Evolutionary conservation across 2,797 vertebrate species (phyloP).

Genomic region (Octomys mimax): DNA sequence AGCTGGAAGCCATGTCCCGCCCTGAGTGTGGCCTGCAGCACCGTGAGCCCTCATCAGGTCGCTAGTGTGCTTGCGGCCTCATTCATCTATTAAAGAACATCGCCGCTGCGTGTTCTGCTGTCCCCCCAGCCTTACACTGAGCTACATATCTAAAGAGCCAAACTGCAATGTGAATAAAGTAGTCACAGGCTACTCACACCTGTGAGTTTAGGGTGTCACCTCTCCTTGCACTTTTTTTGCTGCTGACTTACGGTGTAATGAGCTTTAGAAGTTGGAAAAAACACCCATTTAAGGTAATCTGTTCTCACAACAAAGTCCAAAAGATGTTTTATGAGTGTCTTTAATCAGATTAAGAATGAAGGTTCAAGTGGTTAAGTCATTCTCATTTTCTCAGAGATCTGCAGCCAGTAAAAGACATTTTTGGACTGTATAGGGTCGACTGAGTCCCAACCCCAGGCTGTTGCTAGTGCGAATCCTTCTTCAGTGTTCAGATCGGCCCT

Average conservation of each 20-base stretch:
- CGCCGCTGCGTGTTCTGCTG: rapidly evolving
- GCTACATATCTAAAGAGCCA: not conserved
- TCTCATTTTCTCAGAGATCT: not conserved
- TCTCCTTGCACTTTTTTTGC: not conserved
- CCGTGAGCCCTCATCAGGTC: not conserved
- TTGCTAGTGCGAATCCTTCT: not conserved
- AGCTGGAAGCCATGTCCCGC: rapidly evolving
- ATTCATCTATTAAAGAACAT: not conserved
- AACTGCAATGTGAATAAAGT: not conserved
- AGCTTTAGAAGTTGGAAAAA: not conserved
- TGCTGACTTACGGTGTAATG: not conserved
- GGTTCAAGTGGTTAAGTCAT: not conserved
- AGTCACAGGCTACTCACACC: not conserved
- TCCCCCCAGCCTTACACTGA: no score
- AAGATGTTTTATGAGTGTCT: not conserved
- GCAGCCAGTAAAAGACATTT: not conserved
- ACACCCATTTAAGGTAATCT: rapidly evolving
- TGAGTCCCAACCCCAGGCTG: not conserved
- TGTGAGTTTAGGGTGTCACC: not conserved
- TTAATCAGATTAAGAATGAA: not conserved
- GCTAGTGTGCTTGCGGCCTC: rapidly evolving
- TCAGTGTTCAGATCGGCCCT: rapidly evolving
- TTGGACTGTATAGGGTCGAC: not conserved
- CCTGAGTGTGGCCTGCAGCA: no score
- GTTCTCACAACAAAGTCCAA: not conserved